Evolutionary conservation across 1,140 invertebrate species (phyloP).

Genomic region (Drosophila arizonae): DNA sequence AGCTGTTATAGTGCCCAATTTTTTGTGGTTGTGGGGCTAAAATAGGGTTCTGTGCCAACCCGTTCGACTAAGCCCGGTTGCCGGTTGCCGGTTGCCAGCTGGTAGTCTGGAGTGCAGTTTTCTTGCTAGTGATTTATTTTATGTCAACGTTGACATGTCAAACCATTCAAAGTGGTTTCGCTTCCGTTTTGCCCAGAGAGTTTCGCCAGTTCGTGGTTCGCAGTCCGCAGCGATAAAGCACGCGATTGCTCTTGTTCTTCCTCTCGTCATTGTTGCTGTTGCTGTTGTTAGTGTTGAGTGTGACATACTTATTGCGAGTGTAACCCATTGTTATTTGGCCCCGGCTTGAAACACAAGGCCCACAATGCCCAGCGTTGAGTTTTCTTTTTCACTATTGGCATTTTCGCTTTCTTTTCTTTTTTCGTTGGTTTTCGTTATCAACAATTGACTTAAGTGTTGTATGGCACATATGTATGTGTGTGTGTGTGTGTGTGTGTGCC

Average conservation of each 20-base stretch:
- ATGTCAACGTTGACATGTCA: conserved; percentile 82
- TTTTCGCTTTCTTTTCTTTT: conserved; percentile 19
- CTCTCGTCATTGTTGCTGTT: conserved; percentile 30
- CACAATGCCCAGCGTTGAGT: conserved; percentile 37
- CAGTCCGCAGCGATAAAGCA: conserved; percentile 72
- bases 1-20: conserved; percentile 67
- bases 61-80: conserved; percentile 29
- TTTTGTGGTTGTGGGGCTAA: conserved; percentile 23
- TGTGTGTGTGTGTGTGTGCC: conserved; percentile 5
- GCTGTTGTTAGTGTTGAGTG: conserved; percentile 29
- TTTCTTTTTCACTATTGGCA: conserved; percentile 30
- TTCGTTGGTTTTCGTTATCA: conserved; percentile 59
- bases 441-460: conserved; percentile 62
- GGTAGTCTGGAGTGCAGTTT: conserved; percentile 68
- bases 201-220: conserved; percentile 25
- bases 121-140: conserved; percentile 78
- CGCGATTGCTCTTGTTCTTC: conserved; percentile 60
- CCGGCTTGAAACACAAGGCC: conserved; percentile 36
- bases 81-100: conserved; percentile 35
- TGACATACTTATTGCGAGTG: conserved; percentile 51
- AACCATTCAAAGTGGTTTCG: conserved; percentile 81
- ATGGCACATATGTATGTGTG: conserved; percentile 10
- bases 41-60: conserved; percentile 20
- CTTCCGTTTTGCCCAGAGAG: conserved; percentile 58
- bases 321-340: conserved; percentile 32